Conservation (phyloP, 1,140 invertebrate genomes). For the Cepaea nemoralis region DNA sequence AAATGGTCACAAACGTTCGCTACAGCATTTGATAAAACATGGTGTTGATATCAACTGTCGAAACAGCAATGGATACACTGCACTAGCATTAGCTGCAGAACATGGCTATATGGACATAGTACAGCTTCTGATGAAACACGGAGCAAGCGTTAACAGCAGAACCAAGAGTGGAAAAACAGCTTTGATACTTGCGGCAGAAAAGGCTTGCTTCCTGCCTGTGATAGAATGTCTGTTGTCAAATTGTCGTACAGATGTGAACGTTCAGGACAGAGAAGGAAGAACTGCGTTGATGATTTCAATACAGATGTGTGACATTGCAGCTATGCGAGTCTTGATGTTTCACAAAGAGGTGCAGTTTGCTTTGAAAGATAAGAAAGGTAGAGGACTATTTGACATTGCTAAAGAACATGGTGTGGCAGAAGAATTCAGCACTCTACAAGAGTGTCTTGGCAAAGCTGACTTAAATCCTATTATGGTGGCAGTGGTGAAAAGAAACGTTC, state of each 20-base stretch:
- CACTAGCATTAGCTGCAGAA: not conserved
- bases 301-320: not conserved
- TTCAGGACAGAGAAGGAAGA: slow-evolving; percentile 11
- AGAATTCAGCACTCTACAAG: not conserved
- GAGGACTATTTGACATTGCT: slow-evolving; percentile 1
- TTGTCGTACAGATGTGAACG: not conserved
- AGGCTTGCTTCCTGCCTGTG: not conserved
- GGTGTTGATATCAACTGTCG: not conserved
- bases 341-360: not conserved
- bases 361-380: slow-evolving; percentile 6
- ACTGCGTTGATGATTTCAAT: not conserved
- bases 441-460: not conserved
- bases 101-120: not conserved
- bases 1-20: not conserved
- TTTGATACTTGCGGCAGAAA: not conserved
- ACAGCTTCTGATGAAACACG: not conserved
- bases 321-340: slow-evolving; percentile 1
- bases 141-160: not conserved
- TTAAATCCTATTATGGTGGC: not conserved
- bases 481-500: not conserved
- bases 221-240: slow-evolving; percentile 4
- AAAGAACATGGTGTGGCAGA: not conserved
- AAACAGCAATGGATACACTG: not conserved
- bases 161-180: slow-evolving; percentile 12
- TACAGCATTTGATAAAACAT: slow-evolving; percentile 6